Conservation (phyloP, 37 sponge, comb jelly and placozoan species). For the Geodia barretti region DNA sequence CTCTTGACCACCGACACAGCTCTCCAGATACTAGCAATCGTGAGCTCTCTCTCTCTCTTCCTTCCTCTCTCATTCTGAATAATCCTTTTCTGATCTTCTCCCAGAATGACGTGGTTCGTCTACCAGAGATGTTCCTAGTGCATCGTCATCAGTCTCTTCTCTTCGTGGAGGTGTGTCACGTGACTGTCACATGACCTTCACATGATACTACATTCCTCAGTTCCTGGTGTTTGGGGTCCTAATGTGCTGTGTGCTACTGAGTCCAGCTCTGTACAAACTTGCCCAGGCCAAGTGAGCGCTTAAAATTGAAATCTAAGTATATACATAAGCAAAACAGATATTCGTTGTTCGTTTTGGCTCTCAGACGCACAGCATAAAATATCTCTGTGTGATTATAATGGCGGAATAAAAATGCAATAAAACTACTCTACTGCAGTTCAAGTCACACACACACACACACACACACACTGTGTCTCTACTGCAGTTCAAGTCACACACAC, state of each 20-base stretch:
- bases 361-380: no score
- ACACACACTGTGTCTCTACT: no score
- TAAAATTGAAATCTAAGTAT: no score
- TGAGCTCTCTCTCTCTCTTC: no score
- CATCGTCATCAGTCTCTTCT: conserved; percentile 24
- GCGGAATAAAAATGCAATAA: no score
- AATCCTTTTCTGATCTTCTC: not conserved
- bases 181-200: not conserved
- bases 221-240: conserved; percentile 46
- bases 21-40: conserved; percentile 36
- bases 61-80: not conserved
- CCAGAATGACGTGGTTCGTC: not conserved
- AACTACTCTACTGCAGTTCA: not conserved
- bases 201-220: conserved; percentile 2
- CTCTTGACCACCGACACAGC: conserved; percentile 44
- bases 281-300: conserved; percentile 38
- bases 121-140: conserved; percentile 1
- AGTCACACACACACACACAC: conserved; percentile 8
- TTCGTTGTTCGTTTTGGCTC: no score
- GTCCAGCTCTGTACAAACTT: conserved; percentile 46
- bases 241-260: conserved; percentile 48
- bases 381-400: no score
- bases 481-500: no score
- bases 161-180: conserved; percentile 39
- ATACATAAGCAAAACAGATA: no score